phyloP scores from a whole-genome alignment of 2,888 invertebrate genomes.

The Volucella inanis region DNA sequence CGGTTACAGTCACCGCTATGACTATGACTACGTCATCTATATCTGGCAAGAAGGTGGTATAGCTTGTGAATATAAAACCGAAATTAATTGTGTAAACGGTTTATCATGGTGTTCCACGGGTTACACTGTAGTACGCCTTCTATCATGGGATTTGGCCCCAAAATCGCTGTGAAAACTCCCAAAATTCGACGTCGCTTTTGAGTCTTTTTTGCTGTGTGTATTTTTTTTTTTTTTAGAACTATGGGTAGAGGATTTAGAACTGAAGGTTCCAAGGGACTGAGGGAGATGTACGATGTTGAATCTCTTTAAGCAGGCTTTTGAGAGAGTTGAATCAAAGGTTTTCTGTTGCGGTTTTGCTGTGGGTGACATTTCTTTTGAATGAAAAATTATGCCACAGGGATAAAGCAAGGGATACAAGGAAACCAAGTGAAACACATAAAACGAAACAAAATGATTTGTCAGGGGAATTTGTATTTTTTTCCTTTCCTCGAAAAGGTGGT shows the following conservation, averaged over 20 bases:
- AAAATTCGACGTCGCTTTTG: neutral
- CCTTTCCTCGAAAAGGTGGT: neutral
- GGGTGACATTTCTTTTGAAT: slow-evolving; percentile 43
- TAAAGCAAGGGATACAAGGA: neutral
- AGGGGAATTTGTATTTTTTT: slow-evolving; percentile 19
- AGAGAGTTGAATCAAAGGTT: neutral
- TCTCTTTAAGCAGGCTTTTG: slow-evolving; percentile 12
- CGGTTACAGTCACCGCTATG: no score
- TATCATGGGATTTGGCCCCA: slow-evolving; percentile 25
- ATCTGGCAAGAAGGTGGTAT: neutral
- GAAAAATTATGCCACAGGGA: slow-evolving; percentile 2
- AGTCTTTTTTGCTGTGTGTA: no score
- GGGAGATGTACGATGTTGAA: neutral
- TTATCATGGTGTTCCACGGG: slow-evolving; percentile 40
- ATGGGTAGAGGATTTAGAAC: no score
- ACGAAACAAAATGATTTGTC: slow-evolving; percentile 36
- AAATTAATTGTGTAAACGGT: slow-evolving; percentile 62
- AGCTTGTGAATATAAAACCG: slow-evolving; percentile 43
- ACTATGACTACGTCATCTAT: no score
- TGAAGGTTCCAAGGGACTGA: neutral
- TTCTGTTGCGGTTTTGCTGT: slow-evolving; percentile 22
- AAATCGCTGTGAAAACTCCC: slow-evolving; percentile 38
- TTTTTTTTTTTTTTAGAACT: neutral
- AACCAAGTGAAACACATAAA: neutral
- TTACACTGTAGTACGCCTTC: neutral